These are phyloP conservation scores for Zaprionus kolodkinae DNA, from an alignment of 1,140 invertebrate genomes.

Conservation along the genomic window DNA sequence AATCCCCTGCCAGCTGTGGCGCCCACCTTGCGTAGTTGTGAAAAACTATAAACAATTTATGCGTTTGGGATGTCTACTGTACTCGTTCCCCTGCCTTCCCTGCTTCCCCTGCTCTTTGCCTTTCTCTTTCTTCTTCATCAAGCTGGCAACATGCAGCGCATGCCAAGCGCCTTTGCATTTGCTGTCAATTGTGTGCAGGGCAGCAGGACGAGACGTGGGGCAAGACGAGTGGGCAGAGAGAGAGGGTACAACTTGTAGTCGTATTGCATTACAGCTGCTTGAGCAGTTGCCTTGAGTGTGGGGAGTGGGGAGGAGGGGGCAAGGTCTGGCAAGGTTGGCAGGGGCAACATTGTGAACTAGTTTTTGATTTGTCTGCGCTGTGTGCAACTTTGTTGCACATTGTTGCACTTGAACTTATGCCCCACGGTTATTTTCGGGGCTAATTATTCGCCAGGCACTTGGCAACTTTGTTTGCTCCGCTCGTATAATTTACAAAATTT, in stretches of 20 bases:
- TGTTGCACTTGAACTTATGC: conserved; percentile 82
- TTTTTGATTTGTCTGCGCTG: conserved; percentile 65
- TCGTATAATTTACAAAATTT: conserved; percentile 74
- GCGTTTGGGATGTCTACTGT: conserved; percentile 70
- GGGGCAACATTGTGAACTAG: conserved; percentile 65
- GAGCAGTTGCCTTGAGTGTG: background rate
- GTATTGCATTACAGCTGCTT: conserved; percentile 59
- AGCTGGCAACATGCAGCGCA: conserved; percentile 65
- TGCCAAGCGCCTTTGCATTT: conserved; percentile 79
- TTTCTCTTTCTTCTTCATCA: background rate
- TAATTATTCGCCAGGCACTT: conserved; percentile 79
- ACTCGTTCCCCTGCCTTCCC: background rate
- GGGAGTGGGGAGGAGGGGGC: too few relatives aligned
- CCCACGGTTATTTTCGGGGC: conserved; percentile 76
- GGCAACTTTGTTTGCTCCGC: conserved; percentile 72
- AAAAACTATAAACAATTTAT: conserved; percentile 77
- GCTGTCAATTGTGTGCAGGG: conserved; percentile 63
- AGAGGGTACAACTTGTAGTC: conserved; percentile 14
- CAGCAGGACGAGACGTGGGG: background rate
- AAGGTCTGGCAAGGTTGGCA: background rate
- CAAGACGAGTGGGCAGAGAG: background rate
- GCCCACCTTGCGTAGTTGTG: conserved; percentile 40
- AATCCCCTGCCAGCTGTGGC: conserved; percentile 16
- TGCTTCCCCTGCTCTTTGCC: background rate
- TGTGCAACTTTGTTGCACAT: conserved; percentile 71